A percentile compares a stretch with the other conserved stretches of the same genome.
phyloP scores from a whole-genome alignment of 2,888 invertebrate species.

The Ormia ochracea region DNA sequence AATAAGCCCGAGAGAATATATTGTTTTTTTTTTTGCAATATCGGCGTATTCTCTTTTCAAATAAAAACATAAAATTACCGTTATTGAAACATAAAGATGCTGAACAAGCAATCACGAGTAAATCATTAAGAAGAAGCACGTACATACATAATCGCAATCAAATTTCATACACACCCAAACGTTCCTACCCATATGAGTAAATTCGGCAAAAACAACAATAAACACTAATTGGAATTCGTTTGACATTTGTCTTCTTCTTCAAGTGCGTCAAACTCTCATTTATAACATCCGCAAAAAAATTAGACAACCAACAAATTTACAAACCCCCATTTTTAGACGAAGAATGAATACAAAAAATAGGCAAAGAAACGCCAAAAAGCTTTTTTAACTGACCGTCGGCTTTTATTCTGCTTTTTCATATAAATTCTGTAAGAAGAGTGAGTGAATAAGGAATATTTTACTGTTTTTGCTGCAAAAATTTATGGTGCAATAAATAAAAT shows the following conservation, averaged over 20 bases:
- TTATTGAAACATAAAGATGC: constrained; percentile 30
- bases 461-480: constrained; percentile 13
- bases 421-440: background rate
- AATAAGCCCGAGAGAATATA: constrained; percentile 5
- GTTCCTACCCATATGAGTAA: background rate
- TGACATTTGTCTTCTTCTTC: constrained; percentile 54
- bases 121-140: constrained; percentile 27
- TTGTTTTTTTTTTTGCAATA: background rate
- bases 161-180: background rate
- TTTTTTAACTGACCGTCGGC: constrained; percentile 47
- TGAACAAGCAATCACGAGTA: constrained; percentile 1
- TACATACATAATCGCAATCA: background rate
- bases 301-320: constrained; percentile 21
- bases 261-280: constrained; percentile 34
- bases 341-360: background rate
- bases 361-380: constrained; percentile 17
- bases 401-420: constrained; percentile 18
- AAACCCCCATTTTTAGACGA: constrained; percentile 22
- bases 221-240: constrained; percentile 60
- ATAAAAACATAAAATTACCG: constrained; percentile 23
- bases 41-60: background rate
- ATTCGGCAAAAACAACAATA: constrained; percentile 37
- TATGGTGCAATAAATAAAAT: constrained; percentile 12
- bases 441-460: constrained; percentile 19
- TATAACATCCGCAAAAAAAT: constrained; percentile 27